A percentile compares a stretch with the other conserved stretches of the same genome.
Conservation (phyloP, 30 jellyfish, hydroid and myxozoan species). For the Haliclystus octoradiatus region DNA sequence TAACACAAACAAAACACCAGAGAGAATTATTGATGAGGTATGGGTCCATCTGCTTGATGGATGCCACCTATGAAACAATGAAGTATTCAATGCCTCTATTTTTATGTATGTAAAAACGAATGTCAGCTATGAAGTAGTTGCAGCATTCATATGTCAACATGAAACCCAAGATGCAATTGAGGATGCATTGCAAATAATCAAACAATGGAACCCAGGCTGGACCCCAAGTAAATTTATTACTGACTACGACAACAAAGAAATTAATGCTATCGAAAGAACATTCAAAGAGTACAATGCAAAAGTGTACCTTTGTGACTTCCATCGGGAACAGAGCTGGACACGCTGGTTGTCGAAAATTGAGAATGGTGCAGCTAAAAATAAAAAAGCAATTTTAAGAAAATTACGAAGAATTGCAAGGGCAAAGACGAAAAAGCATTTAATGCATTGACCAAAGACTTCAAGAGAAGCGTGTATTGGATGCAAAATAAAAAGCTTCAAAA, state of each 20-base stretch:
- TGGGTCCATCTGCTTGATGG: slow-evolving; percentile 8
- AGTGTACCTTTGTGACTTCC: slow-evolving; percentile 38
- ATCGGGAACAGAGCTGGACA: slow-evolving; percentile 37
- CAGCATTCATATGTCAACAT: slow-evolving; percentile 12
- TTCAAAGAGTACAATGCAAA: no score
- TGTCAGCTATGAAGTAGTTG: slow-evolving; percentile 26
- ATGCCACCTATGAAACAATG: slow-evolving; percentile 18
- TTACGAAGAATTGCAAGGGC: slow-evolving; percentile 7
- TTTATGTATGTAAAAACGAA: slow-evolving; percentile 23
- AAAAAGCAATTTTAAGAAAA: slow-evolving; percentile 7
- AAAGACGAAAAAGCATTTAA: not conserved
- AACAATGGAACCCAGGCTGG: slow-evolving; percentile 29
- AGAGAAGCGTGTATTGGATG: slow-evolving; percentile 14
- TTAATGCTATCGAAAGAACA: no score
- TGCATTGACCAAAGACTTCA: not conserved
- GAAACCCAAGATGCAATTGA: slow-evolving; percentile 16
- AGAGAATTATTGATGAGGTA: no score
- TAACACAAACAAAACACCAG: slow-evolving; percentile 17
- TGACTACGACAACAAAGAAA: slow-evolving; percentile 32
- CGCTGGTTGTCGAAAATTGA: slow-evolving; percentile 21
- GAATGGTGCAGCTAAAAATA: slow-evolving; percentile 2
- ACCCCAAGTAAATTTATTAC: slow-evolving; percentile 29
- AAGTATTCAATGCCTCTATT: slow-evolving; percentile 8
- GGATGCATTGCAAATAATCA: slow-evolving; percentile 9
- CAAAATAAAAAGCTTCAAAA: slow-evolving; percentile 5